phyloP scores from a whole-genome alignment of 2,888 invertebrate species.

The Stramonita haemastoma region DNA sequence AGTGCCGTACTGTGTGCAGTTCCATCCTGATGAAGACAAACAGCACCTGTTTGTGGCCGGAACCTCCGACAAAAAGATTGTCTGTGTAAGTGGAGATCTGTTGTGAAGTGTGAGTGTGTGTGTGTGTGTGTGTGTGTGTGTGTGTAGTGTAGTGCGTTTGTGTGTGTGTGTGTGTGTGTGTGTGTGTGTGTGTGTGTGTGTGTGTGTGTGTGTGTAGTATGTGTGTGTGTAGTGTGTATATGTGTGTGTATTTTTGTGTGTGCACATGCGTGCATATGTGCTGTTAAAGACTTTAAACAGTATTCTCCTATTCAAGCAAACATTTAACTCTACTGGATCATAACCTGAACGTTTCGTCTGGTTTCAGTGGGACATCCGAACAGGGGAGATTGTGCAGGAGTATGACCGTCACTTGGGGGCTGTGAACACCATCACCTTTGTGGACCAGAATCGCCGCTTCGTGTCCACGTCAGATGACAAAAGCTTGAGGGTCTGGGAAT shows the following conservation, averaged over 20 bases:
- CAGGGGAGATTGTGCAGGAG: constrained; percentile 96
- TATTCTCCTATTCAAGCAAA: too few species aligned
- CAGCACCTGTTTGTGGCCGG: constrained; percentile 98
- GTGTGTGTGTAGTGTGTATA: too few species aligned
- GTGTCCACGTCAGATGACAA: constrained; percentile 99
- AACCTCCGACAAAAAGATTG: constrained; percentile 99
- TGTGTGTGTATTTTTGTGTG: too few species aligned
- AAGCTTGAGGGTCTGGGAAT: constrained; percentile 99
- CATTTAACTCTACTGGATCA: too few species aligned
- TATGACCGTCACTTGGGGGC: constrained; percentile 99
- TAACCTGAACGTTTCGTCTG: not conserved
- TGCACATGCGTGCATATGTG: too few species aligned
- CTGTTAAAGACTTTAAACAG: too few species aligned
- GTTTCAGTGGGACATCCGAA: constrained; percentile 93
- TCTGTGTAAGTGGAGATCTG: constrained; percentile 87
- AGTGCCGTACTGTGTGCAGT: constrained; percentile 98
- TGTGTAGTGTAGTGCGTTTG: too few species aligned
- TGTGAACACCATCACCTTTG: constrained; percentile 99
- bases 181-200: too few species aligned
- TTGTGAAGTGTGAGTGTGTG: not conserved
- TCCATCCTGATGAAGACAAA: constrained; percentile 97
- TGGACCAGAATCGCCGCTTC: constrained; percentile 97
- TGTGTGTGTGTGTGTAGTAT: too few species aligned
- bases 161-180: too few species aligned
- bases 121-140: too few species aligned